Base-by-base conservation (phyloP, 2,797 vertebrate genomes). In the Phoebastria nigripes region DNA sequence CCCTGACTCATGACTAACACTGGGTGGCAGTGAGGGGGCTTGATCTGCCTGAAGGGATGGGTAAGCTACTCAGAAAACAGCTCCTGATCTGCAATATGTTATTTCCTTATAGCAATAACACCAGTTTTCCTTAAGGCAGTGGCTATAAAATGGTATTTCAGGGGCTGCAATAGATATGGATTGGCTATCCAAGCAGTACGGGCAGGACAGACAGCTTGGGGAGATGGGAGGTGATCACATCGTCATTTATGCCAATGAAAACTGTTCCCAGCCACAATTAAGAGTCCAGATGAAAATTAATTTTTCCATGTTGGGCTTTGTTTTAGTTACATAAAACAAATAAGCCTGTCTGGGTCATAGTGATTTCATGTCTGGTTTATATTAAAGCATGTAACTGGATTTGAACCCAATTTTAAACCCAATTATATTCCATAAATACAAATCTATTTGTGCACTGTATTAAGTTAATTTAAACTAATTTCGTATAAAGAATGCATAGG, bases 341-440 rank as follows among this genome's bases (percentile, higher is more conserved):
- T 82, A 95, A 90, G 47, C 39, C 62, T 82, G 85, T 90, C 94
- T 93, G 94, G 46, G 65, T 92, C 95, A 76, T 14, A 83, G 54
- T 82, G 94, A 96, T 86, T 94, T 96, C 80, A 91, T 44, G 85
- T 96, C 96, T 96, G 93, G 85, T 96, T 96, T 93, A 63, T 87
- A 96, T 94, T 87, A 96, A 82, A 90, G 77, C 79, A 41, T 31
- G 47, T 73, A 95, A 94, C 70, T 82, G 55, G 76, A 91, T 95
- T 90, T 96, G 37, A 96, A 89, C 69, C 69, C 11, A 79, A 47
- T 79, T 94, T 91, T 69, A 90, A 94, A 79, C n/a, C 22, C n/a
- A 70, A 55, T 95, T 95, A 91, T 74, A 88, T 81, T 92, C 56
- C 31, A 63, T 37, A 90, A 95, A 86, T 46, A 94, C 39, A 83